A percentile compares a stretch with the other conserved stretches of the same genome.
phyloP scores from a whole-genome alignment of 2,797 vertebrate species.

The Betta splendens region DNA sequence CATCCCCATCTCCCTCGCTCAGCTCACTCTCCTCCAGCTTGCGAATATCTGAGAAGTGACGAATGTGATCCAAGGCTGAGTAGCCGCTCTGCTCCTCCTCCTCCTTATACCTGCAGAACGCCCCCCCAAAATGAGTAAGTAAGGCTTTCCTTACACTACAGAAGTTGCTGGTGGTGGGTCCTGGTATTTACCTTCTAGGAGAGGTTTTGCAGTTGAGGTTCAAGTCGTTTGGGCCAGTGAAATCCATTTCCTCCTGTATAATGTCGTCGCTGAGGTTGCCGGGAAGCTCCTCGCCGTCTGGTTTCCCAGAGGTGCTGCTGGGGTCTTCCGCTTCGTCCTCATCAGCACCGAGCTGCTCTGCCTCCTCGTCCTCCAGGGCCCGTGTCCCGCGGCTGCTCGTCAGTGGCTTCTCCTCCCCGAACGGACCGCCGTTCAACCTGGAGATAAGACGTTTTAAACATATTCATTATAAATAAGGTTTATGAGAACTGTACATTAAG shows the following conservation, averaged over 20 bases:
- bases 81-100: constrained; percentile 88
- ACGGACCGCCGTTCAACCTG: constrained; percentile 91
- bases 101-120: constrained; percentile 85
- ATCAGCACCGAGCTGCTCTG: constrained; percentile 89
- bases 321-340: constrained; percentile 89
- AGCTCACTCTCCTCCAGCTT: constrained; percentile 94
- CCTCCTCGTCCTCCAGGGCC: constrained; percentile 91
- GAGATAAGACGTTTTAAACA: no score
- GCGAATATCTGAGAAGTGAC: constrained; percentile 93
- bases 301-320: constrained; percentile 80
- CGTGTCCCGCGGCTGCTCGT: constrained; percentile 84
- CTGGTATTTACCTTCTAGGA: constrained; percentile 83
- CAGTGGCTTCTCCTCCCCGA: constrained; percentile 90
- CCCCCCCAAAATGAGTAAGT: background rate
- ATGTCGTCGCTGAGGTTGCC: constrained; percentile 82
- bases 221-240: constrained; percentile 84
- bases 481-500: no score
- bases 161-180: background rate
- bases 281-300: constrained; percentile 76
- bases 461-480: no score
- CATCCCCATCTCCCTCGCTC: constrained; percentile 86
- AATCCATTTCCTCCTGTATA: constrained; percentile 85
- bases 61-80: constrained; percentile 95
- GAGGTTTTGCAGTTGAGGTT: constrained; percentile 91
- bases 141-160: constrained; percentile 1